A percentile compares a stretch with the other conserved stretches of the same genome.
phyloP scores from a whole-genome alignment of 2,797 vertebrate genomes.

The Borostomias antarcticus region DNA sequence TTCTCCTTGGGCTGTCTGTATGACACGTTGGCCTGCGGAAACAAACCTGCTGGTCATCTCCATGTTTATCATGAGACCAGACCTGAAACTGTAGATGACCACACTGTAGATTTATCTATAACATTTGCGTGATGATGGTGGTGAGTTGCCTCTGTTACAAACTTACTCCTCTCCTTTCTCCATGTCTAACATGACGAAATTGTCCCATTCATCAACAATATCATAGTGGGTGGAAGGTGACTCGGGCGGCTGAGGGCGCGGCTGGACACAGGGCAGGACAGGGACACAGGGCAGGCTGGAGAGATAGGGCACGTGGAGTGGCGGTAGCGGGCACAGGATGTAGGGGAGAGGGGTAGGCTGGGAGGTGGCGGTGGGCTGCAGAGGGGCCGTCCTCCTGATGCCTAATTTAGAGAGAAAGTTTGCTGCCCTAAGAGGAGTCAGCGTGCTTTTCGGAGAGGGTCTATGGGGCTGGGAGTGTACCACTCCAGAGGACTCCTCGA shows the following conservation, averaged over 20 bases:
- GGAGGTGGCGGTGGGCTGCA: neutral
- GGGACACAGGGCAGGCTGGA: neutral
- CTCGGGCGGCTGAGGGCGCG: neutral
- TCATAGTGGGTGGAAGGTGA: neutral
- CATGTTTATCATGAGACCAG: neutral
- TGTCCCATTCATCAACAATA: neutral
- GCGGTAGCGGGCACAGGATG: no score
- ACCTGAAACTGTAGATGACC: neutral
- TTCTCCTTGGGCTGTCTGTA: conserved; percentile 37
- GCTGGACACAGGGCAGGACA: neutral
- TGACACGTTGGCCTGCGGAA: conserved; percentile 11
- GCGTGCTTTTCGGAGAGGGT: neutral
- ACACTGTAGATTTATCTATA: neutral
- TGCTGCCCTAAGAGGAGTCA: no score
- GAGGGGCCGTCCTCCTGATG: neutral
- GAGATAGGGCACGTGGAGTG: no score
- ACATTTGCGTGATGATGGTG: neutral
- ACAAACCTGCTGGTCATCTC: neutral
- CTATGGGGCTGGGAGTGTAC: neutral
- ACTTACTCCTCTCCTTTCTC: conserved; percentile 9
- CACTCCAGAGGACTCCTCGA: neutral
- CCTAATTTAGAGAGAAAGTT: neutral
- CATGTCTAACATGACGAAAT: neutral
- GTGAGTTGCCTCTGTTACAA: neutral
- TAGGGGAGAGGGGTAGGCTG: neutral